Evolutionary conservation across 2,888 invertebrate species (phyloP).

Genomic region (Parelbella ahira): DNA sequence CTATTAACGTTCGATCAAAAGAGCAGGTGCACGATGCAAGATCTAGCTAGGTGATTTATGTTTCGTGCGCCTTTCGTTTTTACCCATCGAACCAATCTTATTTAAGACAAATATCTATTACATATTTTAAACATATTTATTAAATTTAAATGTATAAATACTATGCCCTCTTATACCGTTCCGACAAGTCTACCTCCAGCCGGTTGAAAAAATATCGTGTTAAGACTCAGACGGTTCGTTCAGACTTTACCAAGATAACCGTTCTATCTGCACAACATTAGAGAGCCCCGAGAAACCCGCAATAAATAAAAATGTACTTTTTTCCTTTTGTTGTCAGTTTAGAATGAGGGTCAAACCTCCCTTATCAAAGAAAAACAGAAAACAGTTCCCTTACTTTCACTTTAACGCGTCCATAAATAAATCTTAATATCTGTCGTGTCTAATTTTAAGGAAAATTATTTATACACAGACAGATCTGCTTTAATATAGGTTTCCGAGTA

Average conservation of each 20-base stretch:
- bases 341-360: conserved; percentile 37
- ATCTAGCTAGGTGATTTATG: too few relatives aligned
- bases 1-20: too few relatives aligned
- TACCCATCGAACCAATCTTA: too few relatives aligned
- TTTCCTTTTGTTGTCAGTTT: conserved; percentile 47
- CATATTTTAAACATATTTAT: too few relatives aligned
- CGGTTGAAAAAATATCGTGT: not conserved
- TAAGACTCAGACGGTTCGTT: conserved; percentile 21
- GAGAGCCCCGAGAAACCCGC: conserved; percentile 39
- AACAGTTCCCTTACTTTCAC: conserved; percentile 11
- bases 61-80: too few relatives aligned
- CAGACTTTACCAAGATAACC: conserved; percentile 30
- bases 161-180: too few relatives aligned
- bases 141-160: too few relatives aligned
- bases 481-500: too few relatives aligned
- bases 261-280: conserved; percentile 40
- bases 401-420: conserved; percentile 3
- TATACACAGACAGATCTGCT: too few relatives aligned
- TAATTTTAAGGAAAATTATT: conserved; percentile 11
- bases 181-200: too few relatives aligned
- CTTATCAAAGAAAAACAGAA: conserved; percentile 32
- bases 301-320: conserved; percentile 36
- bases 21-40: too few relatives aligned
- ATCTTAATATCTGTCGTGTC: conserved; percentile 6
- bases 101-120: too few relatives aligned